Evolutionary conservation across 2,113 vertebrate species (phyloP).

Genomic region (Acrocephalus kingi): DNA sequence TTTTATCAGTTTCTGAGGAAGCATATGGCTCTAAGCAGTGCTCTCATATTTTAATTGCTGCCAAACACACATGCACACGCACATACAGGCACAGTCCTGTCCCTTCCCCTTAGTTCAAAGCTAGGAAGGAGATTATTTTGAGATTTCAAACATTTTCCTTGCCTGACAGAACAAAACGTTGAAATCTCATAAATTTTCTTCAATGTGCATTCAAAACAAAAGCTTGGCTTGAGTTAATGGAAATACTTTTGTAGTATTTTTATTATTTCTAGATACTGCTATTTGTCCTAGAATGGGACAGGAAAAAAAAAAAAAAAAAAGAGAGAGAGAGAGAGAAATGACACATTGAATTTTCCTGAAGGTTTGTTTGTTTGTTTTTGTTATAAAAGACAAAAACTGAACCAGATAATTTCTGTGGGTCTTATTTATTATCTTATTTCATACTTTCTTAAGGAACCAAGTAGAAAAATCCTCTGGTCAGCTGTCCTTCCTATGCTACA

Average conservation of each 20-base stretch:
- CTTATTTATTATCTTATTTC: neutral
- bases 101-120: conserved; percentile 21
- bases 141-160: conserved; percentile 37
- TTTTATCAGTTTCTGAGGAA: conserved; percentile 35
- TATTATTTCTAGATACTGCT: neutral
- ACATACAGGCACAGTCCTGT: neutral
- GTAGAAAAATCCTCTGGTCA: neutral
- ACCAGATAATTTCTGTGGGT: neutral
- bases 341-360: accelerated
- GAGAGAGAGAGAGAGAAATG: no score
- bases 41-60: conserved; percentile 24
- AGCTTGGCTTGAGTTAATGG: neutral
- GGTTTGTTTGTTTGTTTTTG: neutral
- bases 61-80: neutral
- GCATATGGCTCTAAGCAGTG: conserved; percentile 4
- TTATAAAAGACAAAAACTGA: neutral
- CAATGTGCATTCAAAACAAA: neutral
- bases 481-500: neutral
- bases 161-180: neutral
- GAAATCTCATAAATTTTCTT: conserved; percentile 5
- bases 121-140: neutral
- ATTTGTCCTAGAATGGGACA: neutral
- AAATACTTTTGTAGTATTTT: neutral
- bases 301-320: neutral
- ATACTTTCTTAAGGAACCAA: neutral